Evolutionary conservation across 2,797 vertebrate species (phyloP).

Genomic region (Sebastes dallii): DNA sequence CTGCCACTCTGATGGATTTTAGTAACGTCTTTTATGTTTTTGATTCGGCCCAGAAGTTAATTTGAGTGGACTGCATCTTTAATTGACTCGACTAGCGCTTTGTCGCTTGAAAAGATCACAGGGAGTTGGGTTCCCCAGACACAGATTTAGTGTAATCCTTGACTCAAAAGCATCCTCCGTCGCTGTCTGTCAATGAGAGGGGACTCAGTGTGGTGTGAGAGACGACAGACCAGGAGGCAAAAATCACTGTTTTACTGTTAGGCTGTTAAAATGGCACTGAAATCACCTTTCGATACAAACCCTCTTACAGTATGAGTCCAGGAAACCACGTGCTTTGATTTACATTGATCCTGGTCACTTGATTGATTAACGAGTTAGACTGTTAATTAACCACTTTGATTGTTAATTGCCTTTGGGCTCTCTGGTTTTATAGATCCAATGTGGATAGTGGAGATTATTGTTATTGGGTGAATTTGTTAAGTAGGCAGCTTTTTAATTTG

Average conservation of each 20-base stretch:
- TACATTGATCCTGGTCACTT: constrained; percentile 26
- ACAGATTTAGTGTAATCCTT: constrained; percentile 59
- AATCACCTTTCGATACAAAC: background rate
- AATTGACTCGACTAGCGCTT: constrained; percentile 45
- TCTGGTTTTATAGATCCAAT: constrained; percentile 1
- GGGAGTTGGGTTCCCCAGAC: constrained; percentile 44
- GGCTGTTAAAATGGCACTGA: background rate
- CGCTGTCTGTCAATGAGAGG: constrained; percentile 22
- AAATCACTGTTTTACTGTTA: background rate
- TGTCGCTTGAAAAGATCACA: constrained; percentile 57
- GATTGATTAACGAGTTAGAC: constrained; percentile 18
- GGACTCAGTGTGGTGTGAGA: background rate
- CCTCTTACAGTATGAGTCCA: background rate
- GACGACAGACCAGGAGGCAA: background rate
- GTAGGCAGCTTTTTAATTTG: constrained; percentile 1
- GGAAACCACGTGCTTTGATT: constrained; percentile 21
- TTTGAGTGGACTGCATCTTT: constrained; percentile 57
- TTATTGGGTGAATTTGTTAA: background rate
- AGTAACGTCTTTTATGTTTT: constrained; percentile 28
- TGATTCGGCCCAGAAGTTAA: constrained; percentile 42
- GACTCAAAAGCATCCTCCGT: constrained; percentile 45
- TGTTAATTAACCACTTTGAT: constrained; percentile 2
- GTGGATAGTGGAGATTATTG: constrained; percentile 14
- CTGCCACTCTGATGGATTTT: constrained; percentile 18
- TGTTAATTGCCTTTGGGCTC: constrained; percentile 20